Evolutionary conservation across 2,113 vertebrate species (phyloP), one percentile per base, ranked within the genome.

Genomic region (Gymnorhina tibicen): DNA sequence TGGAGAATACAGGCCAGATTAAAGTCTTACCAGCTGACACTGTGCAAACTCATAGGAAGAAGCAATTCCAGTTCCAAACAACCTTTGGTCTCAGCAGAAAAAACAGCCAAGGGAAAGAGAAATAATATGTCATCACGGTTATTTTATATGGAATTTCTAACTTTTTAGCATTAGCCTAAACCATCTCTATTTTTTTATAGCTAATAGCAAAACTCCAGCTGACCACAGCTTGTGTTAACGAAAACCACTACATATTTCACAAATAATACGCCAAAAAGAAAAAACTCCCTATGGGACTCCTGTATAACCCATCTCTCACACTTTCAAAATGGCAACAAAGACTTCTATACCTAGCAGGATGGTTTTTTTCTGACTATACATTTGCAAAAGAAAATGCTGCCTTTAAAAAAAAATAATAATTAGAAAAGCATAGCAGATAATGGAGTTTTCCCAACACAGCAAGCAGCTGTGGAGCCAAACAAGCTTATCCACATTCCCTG

Each of bases 401-500:
- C 5, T 80, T 86, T 62, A 42, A 58, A 85, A 91, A 41, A 27
- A 85, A 89, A 64, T 72, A 85, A 56, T 32, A 87, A 59, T 68
- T 64, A 49, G 42, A 46, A 67, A 69, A 21, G 3, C 16, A 19
- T 5, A 68, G 10, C 37, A 64, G 24, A 49, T 62, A 58, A 85
- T 55, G 60, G 42, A 82, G 76, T 74, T 93, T 91, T 85, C 70
- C 70, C 44, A 86, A 55, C 5, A 24, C 35, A 39, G 24, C 9
- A 64, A 56, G 67, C 46, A 91, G 42, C 89, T 92, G 37, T 67
- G 55, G 64, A 87, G 58, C 75, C 79, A 82, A 83, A 95, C 72
- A 82, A 56, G 79, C 68, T 94, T 91, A 95, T 83, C 82, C 72
- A 78, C 78, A 60, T 79, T 87, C 75, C 85, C 37, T 88, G 93